Evolutionary conservation across 2,113 vertebrate genomes (phyloP), one percentile per base, ranked within the genome.

Genomic region (Cettia cetti): DNA sequence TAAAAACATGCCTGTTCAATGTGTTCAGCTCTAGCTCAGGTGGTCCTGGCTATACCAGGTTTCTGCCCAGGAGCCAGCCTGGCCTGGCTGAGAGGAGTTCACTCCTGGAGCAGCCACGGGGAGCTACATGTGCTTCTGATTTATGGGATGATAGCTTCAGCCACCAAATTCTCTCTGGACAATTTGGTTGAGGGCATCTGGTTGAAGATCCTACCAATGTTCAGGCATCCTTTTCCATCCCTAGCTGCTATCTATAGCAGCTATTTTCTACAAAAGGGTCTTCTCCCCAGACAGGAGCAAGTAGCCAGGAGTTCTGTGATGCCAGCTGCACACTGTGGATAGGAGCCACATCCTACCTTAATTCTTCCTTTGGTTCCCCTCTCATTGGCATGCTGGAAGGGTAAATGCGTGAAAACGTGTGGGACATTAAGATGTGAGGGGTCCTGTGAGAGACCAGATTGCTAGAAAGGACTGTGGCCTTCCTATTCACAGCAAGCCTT

Each of bases 101-200:
- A 13, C 68, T 82, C 40, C 47, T 82, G 56, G 21, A 87, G 63
- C 76, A 54, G 50, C 60, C 15, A 1, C 0, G 3, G 27, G 23
- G 18, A 90, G 18, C 30, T 70, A 15, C 0, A 0, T 7, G 3
- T 0, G 1, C 11, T 65, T 86, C 74, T 85, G 26, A 57, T 69
- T 76, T n/a, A 21, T 0, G 1, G 18, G 12, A 11, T 35, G 28
- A n/a, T 42, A 45, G 15, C 65, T 86, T 80, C 45, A 77, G 35
- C 13, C 24, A 19, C 35, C 6, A 4, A 80, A 86, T 50, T 69
- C 1, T 78, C 52, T 54, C 33, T 45, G 78, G 52, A 28, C 28
- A 26, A 3, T 70, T 35, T 69, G 30, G 6, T n/a, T 90, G 80
- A 61, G 79, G 47, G 21, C 11, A 11, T 70, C 56, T 82, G 54